Evolutionary conservation across 2,888 invertebrate genomes (phyloP).

Genomic region (Drosophila buzzatii): DNA sequence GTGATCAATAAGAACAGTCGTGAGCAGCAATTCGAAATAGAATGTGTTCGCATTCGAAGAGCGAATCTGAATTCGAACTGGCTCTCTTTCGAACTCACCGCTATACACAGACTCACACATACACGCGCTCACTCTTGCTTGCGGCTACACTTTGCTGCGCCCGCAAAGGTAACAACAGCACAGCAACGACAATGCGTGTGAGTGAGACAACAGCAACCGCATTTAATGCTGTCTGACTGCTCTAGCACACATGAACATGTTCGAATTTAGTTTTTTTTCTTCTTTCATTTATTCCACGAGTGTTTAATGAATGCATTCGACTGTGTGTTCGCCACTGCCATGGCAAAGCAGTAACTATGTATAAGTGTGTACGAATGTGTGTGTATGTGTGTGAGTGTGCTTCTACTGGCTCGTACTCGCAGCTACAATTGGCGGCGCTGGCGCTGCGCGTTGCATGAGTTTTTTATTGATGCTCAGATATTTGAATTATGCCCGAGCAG

Average conservation of each 20-base stretch:
- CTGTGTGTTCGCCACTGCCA: slow-evolving; percentile 48
- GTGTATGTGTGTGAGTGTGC: slow-evolving; percentile 27
- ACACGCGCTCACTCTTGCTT: slow-evolving; percentile 34
- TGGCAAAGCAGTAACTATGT: slow-evolving; percentile 33
- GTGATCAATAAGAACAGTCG: slow-evolving; percentile 71
- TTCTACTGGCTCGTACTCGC: slow-evolving; percentile 70
- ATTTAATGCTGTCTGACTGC: slow-evolving; percentile 55
- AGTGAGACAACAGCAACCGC: slow-evolving; percentile 53
- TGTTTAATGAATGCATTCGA: slow-evolving; percentile 73
- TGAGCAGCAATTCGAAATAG: slow-evolving; percentile 35
- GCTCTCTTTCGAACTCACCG: slow-evolving; percentile 70
- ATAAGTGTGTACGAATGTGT: slow-evolving; percentile 10
- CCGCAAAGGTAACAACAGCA: slow-evolving; percentile 70
- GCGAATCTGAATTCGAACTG: slow-evolving; percentile 52
- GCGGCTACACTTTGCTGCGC: slow-evolving; percentile 66
- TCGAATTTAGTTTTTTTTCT: slow-evolving; percentile 59
- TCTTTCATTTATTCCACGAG: slow-evolving; percentile 47
- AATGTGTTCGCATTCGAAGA: slow-evolving; percentile 33
- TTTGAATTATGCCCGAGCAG: slow-evolving; percentile 86
- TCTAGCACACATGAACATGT: slow-evolving; percentile 48
- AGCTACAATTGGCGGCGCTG: slow-evolving; percentile 76
- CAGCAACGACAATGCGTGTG: slow-evolving; percentile 34
- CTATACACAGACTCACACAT: slow-evolving; percentile 19
- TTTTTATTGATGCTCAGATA: slow-evolving; percentile 85
- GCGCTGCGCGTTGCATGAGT: slow-evolving; percentile 69